Evolutionary conservation across 2,888 invertebrate genomes (phyloP), one percentile per base, ranked within the genome.

Genomic region (Tupiocoris notatus): DNA sequence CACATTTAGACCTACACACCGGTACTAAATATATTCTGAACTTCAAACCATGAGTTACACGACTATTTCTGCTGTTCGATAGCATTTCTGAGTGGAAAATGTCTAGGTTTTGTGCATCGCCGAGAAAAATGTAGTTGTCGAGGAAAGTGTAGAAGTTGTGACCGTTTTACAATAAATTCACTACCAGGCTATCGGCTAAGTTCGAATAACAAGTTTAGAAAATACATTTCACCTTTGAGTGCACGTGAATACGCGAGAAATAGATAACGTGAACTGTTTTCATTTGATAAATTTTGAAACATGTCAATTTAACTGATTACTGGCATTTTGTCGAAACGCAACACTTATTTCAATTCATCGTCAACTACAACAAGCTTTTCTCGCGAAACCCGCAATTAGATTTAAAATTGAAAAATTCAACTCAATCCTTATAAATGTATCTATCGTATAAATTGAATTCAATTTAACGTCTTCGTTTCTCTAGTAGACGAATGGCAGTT

Each of bases 401-500:
- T 59, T 39, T 12, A 7, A 39, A 39, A 39, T 39, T 12, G 12
- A 7, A 39, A 39, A 3, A 12, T 7, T 3, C 3, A 39, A 39
- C 3, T 12, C 39, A 12, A 39, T 39, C 39, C 3, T 39, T 39
- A 39, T 12, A 12, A 39, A 39, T 7, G 3, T 39, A 39, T 39
- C 12, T 39, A 39, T 3, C 3, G 39, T 7, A 39, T 39, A 54
- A 66, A 67, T 22, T 67, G 56, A 56, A 67, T 56, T 24, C 61
- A 68, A 21, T 59, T 68, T 24, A 70, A 70, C 70, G 70, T 59
- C 58, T 70, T 58, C n/a, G 22, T 54, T 1, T 23, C 57, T 59
- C 58, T 59, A 67, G 22, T 6, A 59, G 73, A 62, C 62, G 56
- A 62, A 39, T 62, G 73, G 73, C 73, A 73, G 73, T 73, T 62